Evolutionary conservation across 2,888 invertebrate species (phyloP).

Genomic region (Synanthedon formicaeformis): DNA sequence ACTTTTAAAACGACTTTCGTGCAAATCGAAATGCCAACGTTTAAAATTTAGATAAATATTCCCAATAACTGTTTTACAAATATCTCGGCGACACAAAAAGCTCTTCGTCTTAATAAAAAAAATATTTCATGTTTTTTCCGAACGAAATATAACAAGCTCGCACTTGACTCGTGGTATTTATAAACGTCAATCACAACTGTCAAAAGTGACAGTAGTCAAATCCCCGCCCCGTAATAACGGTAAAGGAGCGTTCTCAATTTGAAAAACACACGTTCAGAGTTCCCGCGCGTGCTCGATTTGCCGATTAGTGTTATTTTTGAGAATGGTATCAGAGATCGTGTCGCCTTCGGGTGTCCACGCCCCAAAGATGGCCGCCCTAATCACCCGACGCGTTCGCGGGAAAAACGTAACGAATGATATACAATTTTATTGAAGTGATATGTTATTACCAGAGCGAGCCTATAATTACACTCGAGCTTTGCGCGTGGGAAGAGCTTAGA

Average conservation of each 20-base stretch:
- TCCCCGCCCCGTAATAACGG: slow-evolving; percentile 58
- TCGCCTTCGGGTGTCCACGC: slow-evolving; percentile 65
- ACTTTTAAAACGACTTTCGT: background rate
- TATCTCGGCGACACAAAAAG: slow-evolving; percentile 33
- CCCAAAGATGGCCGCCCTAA: slow-evolving; percentile 69
- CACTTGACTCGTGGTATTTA: slow-evolving; percentile 60
- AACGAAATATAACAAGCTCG: slow-evolving; percentile 47
- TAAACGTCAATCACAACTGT: slow-evolving; percentile 66
- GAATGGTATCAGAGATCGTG: slow-evolving; percentile 66
- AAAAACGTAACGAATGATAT: slow-evolving; percentile 61
- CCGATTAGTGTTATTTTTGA: slow-evolving; percentile 69
- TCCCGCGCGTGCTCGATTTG: slow-evolving; percentile 62
- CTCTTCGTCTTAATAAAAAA: slow-evolving; percentile 39
- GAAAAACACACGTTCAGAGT: slow-evolving; percentile 65
- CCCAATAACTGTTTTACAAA: slow-evolving; percentile 2
- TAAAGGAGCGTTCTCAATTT: slow-evolving; percentile 58
- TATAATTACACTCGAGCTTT: slow-evolving; percentile 59
- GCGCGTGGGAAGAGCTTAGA: slow-evolving; percentile 68
- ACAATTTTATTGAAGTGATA: slow-evolving; percentile 69
- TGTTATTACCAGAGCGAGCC: slow-evolving; percentile 65
- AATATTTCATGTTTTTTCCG: slow-evolving; percentile 39
- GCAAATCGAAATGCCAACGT: background rate
- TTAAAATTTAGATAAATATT: background rate
- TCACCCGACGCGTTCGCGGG: slow-evolving; percentile 59
- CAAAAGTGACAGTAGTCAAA: slow-evolving; percentile 66